phyloP scores from a whole-genome alignment of 2,888 invertebrate species.

The Idaea biselata region DNA sequence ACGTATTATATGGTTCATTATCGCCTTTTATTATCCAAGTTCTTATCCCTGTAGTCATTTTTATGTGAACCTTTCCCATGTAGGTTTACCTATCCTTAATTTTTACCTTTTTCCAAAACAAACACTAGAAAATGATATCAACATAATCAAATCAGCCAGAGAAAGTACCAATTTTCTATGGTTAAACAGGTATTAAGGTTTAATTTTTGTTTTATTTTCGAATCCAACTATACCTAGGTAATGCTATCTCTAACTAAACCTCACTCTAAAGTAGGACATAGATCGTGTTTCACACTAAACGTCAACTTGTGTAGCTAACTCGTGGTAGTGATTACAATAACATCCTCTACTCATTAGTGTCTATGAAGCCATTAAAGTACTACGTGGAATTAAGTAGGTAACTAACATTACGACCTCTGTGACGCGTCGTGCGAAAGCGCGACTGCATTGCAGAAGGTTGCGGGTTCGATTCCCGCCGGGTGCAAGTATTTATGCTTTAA shows the following conservation, averaged over 20 bases:
- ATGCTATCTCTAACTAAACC: not conserved
- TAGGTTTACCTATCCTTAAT: not conserved
- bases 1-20: constrained; percentile 8
- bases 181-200: too few species aligned
- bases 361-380: too few species aligned
- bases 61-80: constrained; percentile 9
- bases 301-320: not conserved
- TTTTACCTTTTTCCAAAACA: not conserved
- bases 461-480: too few species aligned
- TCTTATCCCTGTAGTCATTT: constrained; percentile 46
- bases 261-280: not conserved
- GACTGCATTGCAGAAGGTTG: too few species aligned
- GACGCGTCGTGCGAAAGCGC: too few species aligned
- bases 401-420: too few species aligned
- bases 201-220: too few species aligned
- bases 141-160: too few species aligned
- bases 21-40: constrained; percentile 33
- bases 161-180: too few species aligned
- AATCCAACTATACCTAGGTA: not conserved
- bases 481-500: too few species aligned
- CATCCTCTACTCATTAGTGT: not conserved
- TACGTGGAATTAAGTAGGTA: too few species aligned
- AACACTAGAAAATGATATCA: constrained; percentile 7
- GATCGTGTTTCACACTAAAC: not conserved
- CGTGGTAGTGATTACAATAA: not conserved